Base-by-base conservation (phyloP, 2,888 invertebrate species). In the Cantharis lateralis region DNA sequence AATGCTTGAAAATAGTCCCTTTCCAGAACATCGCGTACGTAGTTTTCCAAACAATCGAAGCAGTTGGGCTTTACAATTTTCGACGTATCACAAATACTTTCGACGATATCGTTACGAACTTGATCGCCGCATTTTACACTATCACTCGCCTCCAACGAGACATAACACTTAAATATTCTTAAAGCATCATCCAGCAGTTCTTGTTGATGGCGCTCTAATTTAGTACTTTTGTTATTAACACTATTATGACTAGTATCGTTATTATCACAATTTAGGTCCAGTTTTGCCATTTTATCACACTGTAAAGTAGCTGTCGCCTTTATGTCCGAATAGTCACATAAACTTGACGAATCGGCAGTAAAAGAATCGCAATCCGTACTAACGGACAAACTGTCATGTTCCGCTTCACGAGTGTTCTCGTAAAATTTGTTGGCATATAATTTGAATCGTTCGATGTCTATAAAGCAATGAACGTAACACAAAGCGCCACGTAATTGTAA, bases 1-100 rank as follows among this genome's bases (percentile, higher is more conserved):
- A 97, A 99, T 82, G 93, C 93, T 83, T 92, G 92, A 86, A 95
- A 94, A 89, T 94, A 94, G 88, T 93, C 92, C 71, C 90, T 90
- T 83, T 96, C 93, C 87, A 97, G 91, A 84, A 92, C 89, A 75
- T 91, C 90, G 79, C 82, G 83, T 77, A 95, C 90, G 86, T 91
- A 91, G 80, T 92, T 91, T 87, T 95, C 94, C 73, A 95, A 93
- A 78, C 92, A 90, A 80, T 92, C 91, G 87, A 96, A 95, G 86
- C 95, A 94, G 83, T 91, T 91, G 70, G 93, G 90, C 83, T 92
- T 91, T 74, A 93, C 90, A 77, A 91, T 89, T 72, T 93, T 92
- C 85, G 93, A 92, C 81, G 92, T 91, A 82, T 91, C 90, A 84
- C 92, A 93, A 81, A 95, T 92, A 85, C 92, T 92, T 80, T 92